Conservation (phyloP, 2,113 vertebrate genomes). For the Kobus ellipsiprymnus region DNA sequence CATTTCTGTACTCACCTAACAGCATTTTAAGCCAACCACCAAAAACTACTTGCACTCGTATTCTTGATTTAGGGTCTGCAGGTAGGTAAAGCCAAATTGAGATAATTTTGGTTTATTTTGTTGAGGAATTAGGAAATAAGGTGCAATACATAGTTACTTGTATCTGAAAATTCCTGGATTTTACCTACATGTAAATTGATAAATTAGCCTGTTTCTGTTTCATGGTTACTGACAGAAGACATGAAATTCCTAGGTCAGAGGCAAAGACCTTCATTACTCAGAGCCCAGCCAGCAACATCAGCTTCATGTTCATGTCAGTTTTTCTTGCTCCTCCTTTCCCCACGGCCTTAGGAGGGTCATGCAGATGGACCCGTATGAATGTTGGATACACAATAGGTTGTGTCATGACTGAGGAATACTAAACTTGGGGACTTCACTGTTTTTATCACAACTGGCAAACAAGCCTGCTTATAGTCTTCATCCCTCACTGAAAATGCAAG, state of each 20-base stretch:
- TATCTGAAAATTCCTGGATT: background rate
- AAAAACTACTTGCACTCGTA: background rate
- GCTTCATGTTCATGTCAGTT: background rate
- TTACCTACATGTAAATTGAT: background rate
- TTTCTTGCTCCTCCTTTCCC: background rate
- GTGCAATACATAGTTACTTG: background rate
- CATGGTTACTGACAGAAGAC: background rate
- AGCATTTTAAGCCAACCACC: background rate
- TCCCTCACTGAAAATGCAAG: background rate
- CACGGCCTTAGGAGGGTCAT: background rate
- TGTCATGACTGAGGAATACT: background rate
- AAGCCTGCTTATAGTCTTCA: background rate
- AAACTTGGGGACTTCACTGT: background rate
- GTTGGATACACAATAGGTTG: background rate
- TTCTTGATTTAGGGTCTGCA: background rate
- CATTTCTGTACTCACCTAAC: background rate
- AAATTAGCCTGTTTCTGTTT: background rate
- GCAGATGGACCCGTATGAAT: background rate
- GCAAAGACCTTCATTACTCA: background rate
- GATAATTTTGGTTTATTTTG: background rate
- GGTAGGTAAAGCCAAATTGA: background rate
- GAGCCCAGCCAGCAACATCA: background rate
- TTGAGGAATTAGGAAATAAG: background rate
- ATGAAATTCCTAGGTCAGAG: background rate
- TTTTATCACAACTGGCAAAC: background rate